Percentiles rank a stretch among this genome's conserved stretches.
phyloP scores from a whole-genome alignment of 2,888 invertebrate species.

The Coremacera marginata region DNA sequence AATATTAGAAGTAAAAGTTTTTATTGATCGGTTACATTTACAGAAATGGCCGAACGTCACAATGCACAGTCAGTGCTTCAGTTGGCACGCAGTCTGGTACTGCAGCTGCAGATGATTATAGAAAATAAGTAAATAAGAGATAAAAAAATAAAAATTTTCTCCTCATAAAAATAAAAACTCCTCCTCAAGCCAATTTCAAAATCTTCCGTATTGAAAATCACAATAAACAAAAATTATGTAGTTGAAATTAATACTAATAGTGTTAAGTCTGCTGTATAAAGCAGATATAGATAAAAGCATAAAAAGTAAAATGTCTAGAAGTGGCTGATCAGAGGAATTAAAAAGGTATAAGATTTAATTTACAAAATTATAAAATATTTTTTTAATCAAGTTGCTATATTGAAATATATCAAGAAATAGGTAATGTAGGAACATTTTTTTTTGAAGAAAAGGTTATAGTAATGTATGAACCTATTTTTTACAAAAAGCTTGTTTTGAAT shows the following conservation, averaged over 20 bases:
- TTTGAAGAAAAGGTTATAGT: no score
- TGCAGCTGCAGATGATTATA: constrained; percentile 90
- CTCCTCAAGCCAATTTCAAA: constrained; percentile 21
- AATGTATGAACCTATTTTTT: no score
- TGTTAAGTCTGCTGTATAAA: no score
- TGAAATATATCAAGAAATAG: no score
- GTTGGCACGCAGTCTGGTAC: constrained; percentile 86
- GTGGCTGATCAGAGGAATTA: background rate
- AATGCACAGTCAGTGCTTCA: constrained; percentile 85
- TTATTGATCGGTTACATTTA: constrained; percentile 29
- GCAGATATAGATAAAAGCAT: no score
- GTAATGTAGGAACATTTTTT: no score
- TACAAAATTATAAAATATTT: background rate
- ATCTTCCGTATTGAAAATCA: constrained; percentile 31
- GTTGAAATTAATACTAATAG: no score
- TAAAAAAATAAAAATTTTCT: background rate
- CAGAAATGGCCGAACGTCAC: constrained; percentile 98
- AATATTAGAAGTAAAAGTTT: background rate
- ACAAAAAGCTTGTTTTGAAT: no score
- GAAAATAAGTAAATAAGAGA: constrained; percentile 82
- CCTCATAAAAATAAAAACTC: background rate
- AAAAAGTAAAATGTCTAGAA: background rate
- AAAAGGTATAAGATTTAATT: background rate
- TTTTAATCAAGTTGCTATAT: background rate
- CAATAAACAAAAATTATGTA: background rate